Conservation (phyloP, 2,797 vertebrate genomes). For the Tachyglossus aculeatus region DNA sequence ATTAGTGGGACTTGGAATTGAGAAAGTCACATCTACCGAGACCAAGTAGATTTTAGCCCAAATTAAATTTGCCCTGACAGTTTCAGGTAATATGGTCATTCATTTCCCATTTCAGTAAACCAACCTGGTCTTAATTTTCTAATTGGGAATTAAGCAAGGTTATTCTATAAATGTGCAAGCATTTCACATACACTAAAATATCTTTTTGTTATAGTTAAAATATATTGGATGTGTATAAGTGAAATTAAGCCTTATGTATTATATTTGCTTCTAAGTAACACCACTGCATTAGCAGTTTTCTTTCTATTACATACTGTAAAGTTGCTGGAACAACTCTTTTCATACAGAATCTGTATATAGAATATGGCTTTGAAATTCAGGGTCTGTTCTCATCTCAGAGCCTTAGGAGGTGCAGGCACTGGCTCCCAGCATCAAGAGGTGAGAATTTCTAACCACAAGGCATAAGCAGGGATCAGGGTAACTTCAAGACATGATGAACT, state of each 20-base stretch:
- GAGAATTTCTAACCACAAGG: too few species aligned
- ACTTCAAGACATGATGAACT: too few species aligned
- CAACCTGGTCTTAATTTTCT: slow-evolving; percentile 50
- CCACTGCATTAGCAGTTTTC: slow-evolving; percentile 52
- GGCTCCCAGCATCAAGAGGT: too few species aligned
- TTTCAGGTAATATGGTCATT: slow-evolving; percentile 19
- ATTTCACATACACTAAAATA: slow-evolving; percentile 53
- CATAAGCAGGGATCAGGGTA: too few species aligned
- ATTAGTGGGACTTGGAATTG: slow-evolving; percentile 31
- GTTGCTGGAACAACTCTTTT: slow-evolving; percentile 70
- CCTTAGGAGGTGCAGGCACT: slow-evolving; percentile 30
- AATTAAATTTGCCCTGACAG: slow-evolving; percentile 29
- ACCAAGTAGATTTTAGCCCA: slow-evolving; percentile 39
- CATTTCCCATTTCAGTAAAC: slow-evolving; percentile 70
- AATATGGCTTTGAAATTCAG: slow-evolving; percentile 13
- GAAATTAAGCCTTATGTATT: slow-evolving; percentile 63
- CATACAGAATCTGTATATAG: slow-evolving; percentile 53
- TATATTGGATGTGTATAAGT: slow-evolving; percentile 64
- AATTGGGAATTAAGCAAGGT: slow-evolving; percentile 52
- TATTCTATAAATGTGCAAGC: slow-evolving; percentile 52
- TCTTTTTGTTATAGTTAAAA: slow-evolving; percentile 52
- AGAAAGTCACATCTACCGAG: slow-evolving; percentile 50
- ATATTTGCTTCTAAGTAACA: slow-evolving; percentile 69
- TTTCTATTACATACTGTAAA: slow-evolving; percentile 61
- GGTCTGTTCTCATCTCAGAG: slow-evolving; percentile 19